Base-by-base conservation (phyloP, 2,888 invertebrate genomes). In the Apamea anceps region DNA sequence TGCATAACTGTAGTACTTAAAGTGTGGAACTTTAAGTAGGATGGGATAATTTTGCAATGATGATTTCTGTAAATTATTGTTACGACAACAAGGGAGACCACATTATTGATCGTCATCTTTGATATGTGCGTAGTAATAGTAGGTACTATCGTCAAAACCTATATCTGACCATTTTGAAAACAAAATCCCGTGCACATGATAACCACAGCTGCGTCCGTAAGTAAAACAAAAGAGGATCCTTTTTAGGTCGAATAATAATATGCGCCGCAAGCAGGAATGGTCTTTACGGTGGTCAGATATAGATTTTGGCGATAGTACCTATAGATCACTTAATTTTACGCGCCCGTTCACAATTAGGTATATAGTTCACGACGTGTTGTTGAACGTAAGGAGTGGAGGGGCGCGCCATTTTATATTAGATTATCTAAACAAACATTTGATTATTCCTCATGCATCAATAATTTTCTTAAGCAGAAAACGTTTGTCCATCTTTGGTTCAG, bases 401-500 rank as follows among this genome's bases (percentile, higher is more conserved):
- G 37, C n/a, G 10, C 18, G 62, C n/a, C 18, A 62, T 37, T 72
- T 37, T 18, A 18, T 18, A 72, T 37, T n/a, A n/a, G 3, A 37
- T 12, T n/a, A n/a, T 62, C 6, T 37, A 37, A 37, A 62, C 65
- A 65, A 37, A 60, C 4, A n/a, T 37, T 63, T 18, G 62, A 7
- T n/a, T 18, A 10, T 72, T 72, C n/a, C 18, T 32, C n/a, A 72
- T 18, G 32, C 25, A 54, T 54, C 6, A 37, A 32, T 10, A 32
- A 32, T 63, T 32, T 63, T 32, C 32, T 63, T 21, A 32, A 10
- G 28, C 28, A 32, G 18, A 37, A 54, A 60, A 25, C 57, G 68
- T 60, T 25, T 62, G 57, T 32, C 28, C 62, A n/a, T 90, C 90
- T 92, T 92, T 92, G 91, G 90, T 85, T 87, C 75, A 80, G 28